Base-by-base conservation (phyloP, 1,140 invertebrate species). In the Aporrectodea caliginosa region DNA sequence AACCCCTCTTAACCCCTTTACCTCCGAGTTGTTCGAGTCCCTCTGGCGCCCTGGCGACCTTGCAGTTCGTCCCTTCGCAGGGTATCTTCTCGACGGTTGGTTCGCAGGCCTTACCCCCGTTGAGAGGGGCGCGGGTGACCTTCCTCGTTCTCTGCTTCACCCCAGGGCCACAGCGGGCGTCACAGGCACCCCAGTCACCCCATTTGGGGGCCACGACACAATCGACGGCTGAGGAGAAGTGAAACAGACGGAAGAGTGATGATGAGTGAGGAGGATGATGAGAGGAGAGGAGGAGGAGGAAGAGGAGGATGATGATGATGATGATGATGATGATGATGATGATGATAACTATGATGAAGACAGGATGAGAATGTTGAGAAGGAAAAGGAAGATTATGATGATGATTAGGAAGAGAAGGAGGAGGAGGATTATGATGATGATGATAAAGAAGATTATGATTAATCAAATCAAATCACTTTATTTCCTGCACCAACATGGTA, bases 91-190 rank as follows among this genome's bases (percentile, higher is more conserved):
- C 73, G 29, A 68, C 31, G 35, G 58, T 78, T 29, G 35, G 30
- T 1, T 58, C 82, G 76, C 85, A 85, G 29, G 81, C 78, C 70
- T 82, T 82, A 16, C 85, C 85, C 58, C 85, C 85, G 76, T 85
- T 84, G 31, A 81, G 81, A 1, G 84, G 79, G 31, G 80, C 79
- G 16, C 69, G 43, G 34, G 73, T 29, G 35, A 85, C 82, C 29
- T 81, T 74, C 6, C 84, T 79, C 31, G 74, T 82, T 22, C 85
- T 76, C 35, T 81, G 78, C 68, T 84, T 82, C 1, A 80, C 80
- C 29, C 85, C 85, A 33, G 78, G 79, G 1, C 84, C 84, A 76
- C 84, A 86, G 0, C 80, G 73, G 71, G 81, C 81, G 32, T 79
- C 73, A 78, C 85, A 86, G 14, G 81, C 70, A 2, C 77, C 78